Conservation (phyloP, 2,113 vertebrate genomes). For the Erpornis zantholeuca region DNA sequence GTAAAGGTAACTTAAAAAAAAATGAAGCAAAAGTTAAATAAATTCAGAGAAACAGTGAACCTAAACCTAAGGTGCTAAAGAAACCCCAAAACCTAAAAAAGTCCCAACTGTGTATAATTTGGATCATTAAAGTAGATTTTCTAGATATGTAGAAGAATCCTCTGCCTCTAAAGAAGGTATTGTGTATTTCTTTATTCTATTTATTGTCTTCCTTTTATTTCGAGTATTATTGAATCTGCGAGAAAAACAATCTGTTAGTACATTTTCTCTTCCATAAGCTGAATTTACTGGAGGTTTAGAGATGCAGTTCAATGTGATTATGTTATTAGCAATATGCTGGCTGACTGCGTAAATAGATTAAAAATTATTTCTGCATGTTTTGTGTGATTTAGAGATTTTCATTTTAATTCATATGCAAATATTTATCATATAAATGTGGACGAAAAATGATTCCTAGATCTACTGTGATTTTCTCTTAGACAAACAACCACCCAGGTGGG, state of each 20-base stretch:
- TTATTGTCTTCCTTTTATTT: no score
- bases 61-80: neutral
- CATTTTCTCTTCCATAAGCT: neutral
- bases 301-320: neutral
- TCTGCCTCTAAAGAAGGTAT: neutral
- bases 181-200: neutral
- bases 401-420: slow-evolving; percentile 1
- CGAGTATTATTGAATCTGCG: neutral
- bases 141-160: neutral
- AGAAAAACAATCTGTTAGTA: neutral
- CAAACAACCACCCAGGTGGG: neutral
- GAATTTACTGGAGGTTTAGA: neutral
- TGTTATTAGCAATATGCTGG: neutral
- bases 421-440: neutral
- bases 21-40: neutral
- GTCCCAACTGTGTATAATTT: neutral
- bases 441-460: accelerated
- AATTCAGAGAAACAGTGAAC: neutral
- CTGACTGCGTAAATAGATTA: neutral
- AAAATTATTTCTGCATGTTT: neutral
- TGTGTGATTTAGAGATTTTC: neutral
- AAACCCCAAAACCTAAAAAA: accelerated
- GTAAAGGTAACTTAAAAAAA: neutral
- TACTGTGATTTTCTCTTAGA: neutral
- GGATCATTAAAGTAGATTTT: neutral